These are phyloP conservation scores for Hymenopus coronatus DNA, from an alignment of 2,888 invertebrate genomes.

Conservation along the genomic window DNA sequence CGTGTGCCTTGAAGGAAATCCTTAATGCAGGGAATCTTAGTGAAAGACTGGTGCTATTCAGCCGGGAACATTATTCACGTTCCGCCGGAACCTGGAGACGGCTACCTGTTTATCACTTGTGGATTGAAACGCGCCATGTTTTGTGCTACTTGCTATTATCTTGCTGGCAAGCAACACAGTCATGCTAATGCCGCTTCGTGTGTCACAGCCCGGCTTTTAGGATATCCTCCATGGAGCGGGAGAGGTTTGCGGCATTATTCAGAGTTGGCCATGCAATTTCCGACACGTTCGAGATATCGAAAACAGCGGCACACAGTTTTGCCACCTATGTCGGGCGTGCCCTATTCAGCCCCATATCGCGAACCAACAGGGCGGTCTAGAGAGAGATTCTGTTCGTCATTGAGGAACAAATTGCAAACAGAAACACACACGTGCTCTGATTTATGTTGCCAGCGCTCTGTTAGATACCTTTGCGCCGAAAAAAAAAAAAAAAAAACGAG, in stretches of 20 bases:
- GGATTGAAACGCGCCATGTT: neutral
- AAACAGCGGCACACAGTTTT: neutral
- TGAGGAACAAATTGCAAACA: slow-evolving; percentile 20
- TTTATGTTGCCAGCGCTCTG: neutral
- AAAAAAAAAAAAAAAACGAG: neutral
- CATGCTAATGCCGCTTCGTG: neutral
- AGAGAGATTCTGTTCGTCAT: slow-evolving; percentile 10
- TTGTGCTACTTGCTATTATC: neutral
- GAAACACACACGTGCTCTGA: neutral
- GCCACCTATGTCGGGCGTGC: neutral
- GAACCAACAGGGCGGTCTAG: neutral
- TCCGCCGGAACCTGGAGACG: neutral
- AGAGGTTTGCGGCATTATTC: slow-evolving; percentile 17
- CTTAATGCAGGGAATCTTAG: neutral
- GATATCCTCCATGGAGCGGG: neutral
- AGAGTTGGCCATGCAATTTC: slow-evolving; percentile 22
- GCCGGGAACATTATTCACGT: neutral
- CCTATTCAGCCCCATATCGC: slow-evolving; percentile 17
- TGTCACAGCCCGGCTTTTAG: neutral
- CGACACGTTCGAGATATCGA: slow-evolving; percentile 26
- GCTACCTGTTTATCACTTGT: neutral
- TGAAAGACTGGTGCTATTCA: neutral
- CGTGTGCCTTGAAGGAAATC: neutral
- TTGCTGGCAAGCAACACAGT: neutral
- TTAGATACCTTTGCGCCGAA: neutral